These are phyloP conservation scores for Aplocera efformata DNA, from an alignment of 2,888 invertebrate genomes.

Conservation along the genomic window DNA sequence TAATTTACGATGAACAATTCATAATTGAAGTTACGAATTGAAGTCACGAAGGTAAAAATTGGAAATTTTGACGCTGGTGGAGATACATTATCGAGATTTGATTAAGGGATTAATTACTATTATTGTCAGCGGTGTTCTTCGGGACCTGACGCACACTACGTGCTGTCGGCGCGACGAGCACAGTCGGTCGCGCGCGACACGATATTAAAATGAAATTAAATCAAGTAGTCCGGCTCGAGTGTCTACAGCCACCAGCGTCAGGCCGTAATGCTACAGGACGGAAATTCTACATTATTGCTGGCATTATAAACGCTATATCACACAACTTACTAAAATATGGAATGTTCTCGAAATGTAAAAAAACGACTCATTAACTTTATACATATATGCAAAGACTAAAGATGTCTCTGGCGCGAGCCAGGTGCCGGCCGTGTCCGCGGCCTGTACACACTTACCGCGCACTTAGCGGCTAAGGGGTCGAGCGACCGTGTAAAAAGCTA, in stretches of 20 bases:
- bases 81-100: neutral
- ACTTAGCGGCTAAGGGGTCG: slow-evolving; percentile 8
- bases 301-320: slow-evolving; percentile 17
- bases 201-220: no score
- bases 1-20: slow-evolving; percentile 5
- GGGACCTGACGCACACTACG: no score
- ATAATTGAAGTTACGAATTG: slow-evolving; percentile 5
- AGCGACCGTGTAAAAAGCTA: slow-evolving; percentile 37
- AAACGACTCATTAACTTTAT: slow-evolving; percentile 15
- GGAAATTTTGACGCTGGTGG: neutral
- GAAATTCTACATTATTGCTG: slow-evolving; percentile 22
- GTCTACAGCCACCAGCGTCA: no score
- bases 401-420: no score
- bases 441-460: slow-evolving; percentile 9
- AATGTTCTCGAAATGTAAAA: slow-evolving; percentile 19
- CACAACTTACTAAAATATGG: slow-evolving; percentile 18
- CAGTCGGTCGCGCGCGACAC: no score
- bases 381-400: no score
- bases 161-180: no score
- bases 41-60: neutral
- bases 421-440: no score
- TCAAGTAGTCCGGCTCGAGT: no score
- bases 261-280: slow-evolving; percentile 14
- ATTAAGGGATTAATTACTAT: no score
- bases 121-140: no score